These are phyloP conservation scores for Smithornis capensis DNA, from an alignment of 2,113 vertebrate species.

Conservation along the genomic window DNA sequence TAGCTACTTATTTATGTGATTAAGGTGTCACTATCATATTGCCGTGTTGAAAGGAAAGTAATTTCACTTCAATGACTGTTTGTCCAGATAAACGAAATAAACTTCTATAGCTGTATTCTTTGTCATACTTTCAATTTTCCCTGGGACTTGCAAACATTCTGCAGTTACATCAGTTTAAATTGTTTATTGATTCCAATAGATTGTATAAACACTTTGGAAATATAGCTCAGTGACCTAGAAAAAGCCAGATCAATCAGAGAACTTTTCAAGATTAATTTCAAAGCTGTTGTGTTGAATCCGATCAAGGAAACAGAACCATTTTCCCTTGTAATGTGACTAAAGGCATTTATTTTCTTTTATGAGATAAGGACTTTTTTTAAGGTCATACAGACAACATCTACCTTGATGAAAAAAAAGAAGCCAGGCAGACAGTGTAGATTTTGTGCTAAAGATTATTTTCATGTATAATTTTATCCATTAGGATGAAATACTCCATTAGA, in stretches of 20 bases:
- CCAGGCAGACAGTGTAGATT: background rate
- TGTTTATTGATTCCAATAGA: constrained; percentile 91
- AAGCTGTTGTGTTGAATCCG: constrained; percentile 48
- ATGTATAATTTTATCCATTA: background rate
- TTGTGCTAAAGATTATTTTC: constrained; percentile 8
- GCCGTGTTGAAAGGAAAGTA: constrained; percentile 31
- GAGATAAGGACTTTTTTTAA: constrained; percentile 46
- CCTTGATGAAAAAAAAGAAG: background rate
- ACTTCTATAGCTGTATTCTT: constrained; percentile 59
- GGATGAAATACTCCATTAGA: constrained; percentile 16
- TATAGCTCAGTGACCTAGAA: constrained; percentile 72
- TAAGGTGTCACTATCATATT: constrained; percentile 40
- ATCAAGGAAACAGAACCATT: constrained; percentile 62
- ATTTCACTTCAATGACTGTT: constrained; percentile 66
- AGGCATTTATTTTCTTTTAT: constrained; percentile 58
- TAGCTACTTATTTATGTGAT: constrained; percentile 54
- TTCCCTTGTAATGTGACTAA: constrained; percentile 58
- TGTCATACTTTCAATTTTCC: constrained; percentile 70
- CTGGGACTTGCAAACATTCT: constrained; percentile 63
- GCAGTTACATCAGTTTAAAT: constrained; percentile 83
- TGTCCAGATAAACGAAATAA: constrained; percentile 62
- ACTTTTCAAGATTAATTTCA: constrained; percentile 74
- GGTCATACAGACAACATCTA: constrained; percentile 20
- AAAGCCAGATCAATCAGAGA: constrained; percentile 66
- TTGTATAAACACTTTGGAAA: constrained; percentile 79